Base-by-base conservation (phyloP, 2,888 invertebrate genomes). In the Oscheius sp. region DNA sequence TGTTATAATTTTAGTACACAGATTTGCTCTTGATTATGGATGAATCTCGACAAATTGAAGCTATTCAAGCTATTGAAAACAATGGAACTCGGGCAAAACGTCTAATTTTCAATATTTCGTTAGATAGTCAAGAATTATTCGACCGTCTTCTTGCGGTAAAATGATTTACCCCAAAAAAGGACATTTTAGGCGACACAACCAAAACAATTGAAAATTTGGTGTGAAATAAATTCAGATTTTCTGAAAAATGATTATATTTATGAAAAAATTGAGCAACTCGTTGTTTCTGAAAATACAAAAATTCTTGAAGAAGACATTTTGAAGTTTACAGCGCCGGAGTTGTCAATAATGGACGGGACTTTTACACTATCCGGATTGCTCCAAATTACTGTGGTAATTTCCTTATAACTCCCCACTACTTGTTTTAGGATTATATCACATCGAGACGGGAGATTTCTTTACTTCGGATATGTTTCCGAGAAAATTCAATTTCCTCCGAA, bases 231-330 rank as follows among this genome's bases (percentile, higher is more conserved):
- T 1, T 1, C 27, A 29, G 58, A 58, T 9, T 58, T 29, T 2
- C n/a, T 58, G 13, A 16, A 23, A 2, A 58, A 58, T 58, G 58
- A 27, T 6, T 58, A 27, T 29, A 29, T 58, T 58, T 58, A 29
- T 29, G 58, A 58, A 27, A 58, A 27, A 7, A 13, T 58, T 1
- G 58, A 58, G 7, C n/a, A n/a, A 2, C 58, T 58, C 0, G 25
- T 16, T 27, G 9, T 58, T 23, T 29, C 58, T 16, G 58, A 58
- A 25, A 12, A 27, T 16, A 29, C 27, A n/a, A 12, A 27, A 29
- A 29, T 58, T 29, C 27, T 2, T 25, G 58, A 58, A 27, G 27
- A 25, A 27, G 58, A 58, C 2, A 58, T 58, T 2, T 29, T 58
- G n/a, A 58, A 29, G 12, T 27, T 29, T 25, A 29, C n/a, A 0